Conservation (phyloP, 2,888 invertebrate genomes). For the Nipponacmea schrenckii region DNA sequence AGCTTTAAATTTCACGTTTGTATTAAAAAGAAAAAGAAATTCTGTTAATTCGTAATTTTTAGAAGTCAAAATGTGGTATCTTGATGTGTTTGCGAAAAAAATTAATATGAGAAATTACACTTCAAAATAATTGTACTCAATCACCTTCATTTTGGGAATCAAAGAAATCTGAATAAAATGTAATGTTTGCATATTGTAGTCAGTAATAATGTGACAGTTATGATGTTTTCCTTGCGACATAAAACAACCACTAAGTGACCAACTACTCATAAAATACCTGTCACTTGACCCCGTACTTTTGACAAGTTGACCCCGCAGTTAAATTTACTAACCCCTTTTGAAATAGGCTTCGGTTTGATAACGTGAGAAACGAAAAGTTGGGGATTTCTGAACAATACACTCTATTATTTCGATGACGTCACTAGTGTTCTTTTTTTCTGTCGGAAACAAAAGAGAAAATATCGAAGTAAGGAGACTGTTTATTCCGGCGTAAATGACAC, state of each 20-base stretch:
- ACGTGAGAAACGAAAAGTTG: neutral
- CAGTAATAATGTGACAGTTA: too few species aligned
- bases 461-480: neutral
- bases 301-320: neutral
- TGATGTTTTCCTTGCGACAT: too few species aligned
- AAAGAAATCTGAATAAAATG: too few species aligned
- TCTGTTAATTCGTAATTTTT: too few species aligned
- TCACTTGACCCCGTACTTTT: neutral
- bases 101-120: too few species aligned
- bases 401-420: neutral
- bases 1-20: too few species aligned
- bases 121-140: too few species aligned
- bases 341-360: neutral
- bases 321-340: neutral
- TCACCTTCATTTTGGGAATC: too few species aligned
- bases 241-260: neutral
- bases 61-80: too few species aligned
- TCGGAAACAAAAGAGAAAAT: neutral
- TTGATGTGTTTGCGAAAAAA: too few species aligned
- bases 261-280: neutral
- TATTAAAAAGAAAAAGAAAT: too few species aligned
- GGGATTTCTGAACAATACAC: neutral
- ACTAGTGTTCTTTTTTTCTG: neutral
- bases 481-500: conserved; percentile 4
- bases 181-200: too few species aligned